Conservation (phyloP, 2,888 invertebrate species). For the Dolichomitus sp. region DNA sequence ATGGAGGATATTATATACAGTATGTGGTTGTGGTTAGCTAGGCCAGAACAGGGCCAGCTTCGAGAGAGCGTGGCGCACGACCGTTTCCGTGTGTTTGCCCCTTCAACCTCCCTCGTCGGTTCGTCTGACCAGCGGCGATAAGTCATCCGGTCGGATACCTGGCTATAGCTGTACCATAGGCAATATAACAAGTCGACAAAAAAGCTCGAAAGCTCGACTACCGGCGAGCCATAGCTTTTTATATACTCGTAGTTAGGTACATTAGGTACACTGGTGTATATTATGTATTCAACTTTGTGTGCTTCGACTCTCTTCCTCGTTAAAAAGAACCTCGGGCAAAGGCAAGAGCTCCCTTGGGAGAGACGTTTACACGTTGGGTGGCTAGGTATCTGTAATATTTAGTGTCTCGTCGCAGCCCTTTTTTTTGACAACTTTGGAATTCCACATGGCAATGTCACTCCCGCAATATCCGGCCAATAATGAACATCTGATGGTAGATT, state of each 20-base stretch:
- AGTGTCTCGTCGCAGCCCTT: background rate
- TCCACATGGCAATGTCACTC: background rate
- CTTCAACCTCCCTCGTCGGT: slow-evolving; percentile 42
- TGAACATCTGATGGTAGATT: background rate
- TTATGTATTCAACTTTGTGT: slow-evolving; percentile 6
- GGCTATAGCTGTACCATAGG: slow-evolving; percentile 37
- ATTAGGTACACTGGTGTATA: background rate
- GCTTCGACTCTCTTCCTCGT: slow-evolving; percentile 10
- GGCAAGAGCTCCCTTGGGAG: slow-evolving; percentile 19
- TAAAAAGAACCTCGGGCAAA: slow-evolving; percentile 35
- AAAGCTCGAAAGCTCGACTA: slow-evolving; percentile 68
- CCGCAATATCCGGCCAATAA: background rate
- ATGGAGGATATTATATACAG: slow-evolving; percentile 7
- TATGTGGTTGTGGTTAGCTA: slow-evolving; percentile 34
- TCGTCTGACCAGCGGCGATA: slow-evolving; percentile 56
- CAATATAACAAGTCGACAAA: slow-evolving; percentile 57
- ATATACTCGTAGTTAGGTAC: slow-evolving; percentile 1
- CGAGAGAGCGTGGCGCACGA: slow-evolving; percentile 73
- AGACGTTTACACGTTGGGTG: slow-evolving; percentile 19
- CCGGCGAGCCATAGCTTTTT: slow-evolving; percentile 57
- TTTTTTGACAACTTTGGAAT: background rate
- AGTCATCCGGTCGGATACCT: slow-evolving; percentile 60
- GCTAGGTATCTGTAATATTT: slow-evolving; percentile 6
- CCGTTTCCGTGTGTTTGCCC: slow-evolving; percentile 76
- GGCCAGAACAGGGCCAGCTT: slow-evolving; percentile 40